Evolutionary conservation across 1,140 invertebrate species (phyloP).

Genomic region (Panagrolaimus sp.): DNA sequence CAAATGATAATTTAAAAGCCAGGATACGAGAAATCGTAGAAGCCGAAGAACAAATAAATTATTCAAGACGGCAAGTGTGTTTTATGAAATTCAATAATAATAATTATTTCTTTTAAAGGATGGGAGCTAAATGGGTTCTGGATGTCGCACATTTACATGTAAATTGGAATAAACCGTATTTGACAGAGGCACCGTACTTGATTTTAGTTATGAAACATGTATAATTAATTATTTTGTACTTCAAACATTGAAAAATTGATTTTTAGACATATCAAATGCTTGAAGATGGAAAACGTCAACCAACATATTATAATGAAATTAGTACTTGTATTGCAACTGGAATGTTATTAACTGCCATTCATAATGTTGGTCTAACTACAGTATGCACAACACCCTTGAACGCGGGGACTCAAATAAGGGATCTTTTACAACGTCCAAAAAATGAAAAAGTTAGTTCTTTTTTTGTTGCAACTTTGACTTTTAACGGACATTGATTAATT

Average conservation of each 20-base stretch:
- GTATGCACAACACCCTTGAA: slow-evolving; percentile 81
- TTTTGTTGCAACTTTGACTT: not conserved
- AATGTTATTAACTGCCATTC: slow-evolving; percentile 76
- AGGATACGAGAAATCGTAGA: slow-evolving; percentile 75
- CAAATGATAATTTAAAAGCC: slow-evolving; percentile 68
- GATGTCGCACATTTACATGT: slow-evolving; percentile 74
- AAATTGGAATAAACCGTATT: slow-evolving; percentile 75
- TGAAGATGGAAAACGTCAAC: slow-evolving; percentile 69
- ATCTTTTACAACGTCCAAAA: slow-evolving; percentile 69
- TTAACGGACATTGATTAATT: not conserved
- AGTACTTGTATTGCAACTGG: slow-evolving; percentile 76
- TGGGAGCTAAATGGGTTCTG: slow-evolving; percentile 80
- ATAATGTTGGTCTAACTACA: slow-evolving; percentile 75
- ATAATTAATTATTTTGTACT: slow-evolving; percentile 37
- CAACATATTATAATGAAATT: slow-evolving; percentile 84
- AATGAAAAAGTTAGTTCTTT: slow-evolving; percentile 70
- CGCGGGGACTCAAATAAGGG: slow-evolving; percentile 72
- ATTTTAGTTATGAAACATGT: slow-evolving; percentile 79
- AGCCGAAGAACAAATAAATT: slow-evolving; percentile 79
- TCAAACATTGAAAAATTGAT: not conserved
- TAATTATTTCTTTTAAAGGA: slow-evolving; percentile 61
- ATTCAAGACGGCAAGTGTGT: slow-evolving; percentile 64
- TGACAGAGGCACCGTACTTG: slow-evolving; percentile 76
- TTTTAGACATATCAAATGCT: slow-evolving; percentile 66
- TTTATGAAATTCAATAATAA: not conserved